A percentile compares a stretch with the other conserved stretches of the same genome.
Evolutionary conservation across 2,888 invertebrate genomes (phyloP).

Genomic region (Spilarctia lutea): DNA sequence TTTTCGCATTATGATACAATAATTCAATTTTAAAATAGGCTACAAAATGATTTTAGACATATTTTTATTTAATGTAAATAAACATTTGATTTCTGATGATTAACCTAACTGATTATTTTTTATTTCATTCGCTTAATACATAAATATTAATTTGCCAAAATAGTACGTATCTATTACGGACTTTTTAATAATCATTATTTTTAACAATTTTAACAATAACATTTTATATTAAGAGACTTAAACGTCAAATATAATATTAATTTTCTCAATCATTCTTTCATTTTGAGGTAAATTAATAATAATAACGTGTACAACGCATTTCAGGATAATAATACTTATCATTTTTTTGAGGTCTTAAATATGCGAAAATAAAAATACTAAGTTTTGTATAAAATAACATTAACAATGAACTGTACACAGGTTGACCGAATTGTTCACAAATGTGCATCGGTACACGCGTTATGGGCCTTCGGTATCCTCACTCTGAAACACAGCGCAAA

Average conservation of each 20-base stretch:
- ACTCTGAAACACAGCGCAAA: too few species aligned
- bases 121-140: neutral
- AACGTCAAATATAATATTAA: neutral
- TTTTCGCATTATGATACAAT: conserved; percentile 37
- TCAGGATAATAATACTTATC: neutral
- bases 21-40: conserved; percentile 3
- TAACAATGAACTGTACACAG: conserved; percentile 30
- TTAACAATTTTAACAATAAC: neutral
- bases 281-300: neutral
- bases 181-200: neutral
- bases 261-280: too few species aligned
- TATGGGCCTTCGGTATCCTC: too few species aligned
- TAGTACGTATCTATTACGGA: conserved; percentile 13
- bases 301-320: neutral
- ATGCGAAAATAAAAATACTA: conserved; percentile 51
- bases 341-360: neutral
- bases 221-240: neutral
- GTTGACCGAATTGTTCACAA: neutral
- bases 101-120: neutral
- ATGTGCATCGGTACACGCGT: too few species aligned
- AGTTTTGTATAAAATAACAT: conserved; percentile 15
- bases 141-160: conserved; percentile 20
- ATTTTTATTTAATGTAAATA: conserved; percentile 11
- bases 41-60: conserved; percentile 5
- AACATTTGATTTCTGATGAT: neutral